These are phyloP conservation scores for Contarinia nasturtii DNA, from an alignment of 1,140 invertebrate genomes.

Conservation along the genomic window DNA sequence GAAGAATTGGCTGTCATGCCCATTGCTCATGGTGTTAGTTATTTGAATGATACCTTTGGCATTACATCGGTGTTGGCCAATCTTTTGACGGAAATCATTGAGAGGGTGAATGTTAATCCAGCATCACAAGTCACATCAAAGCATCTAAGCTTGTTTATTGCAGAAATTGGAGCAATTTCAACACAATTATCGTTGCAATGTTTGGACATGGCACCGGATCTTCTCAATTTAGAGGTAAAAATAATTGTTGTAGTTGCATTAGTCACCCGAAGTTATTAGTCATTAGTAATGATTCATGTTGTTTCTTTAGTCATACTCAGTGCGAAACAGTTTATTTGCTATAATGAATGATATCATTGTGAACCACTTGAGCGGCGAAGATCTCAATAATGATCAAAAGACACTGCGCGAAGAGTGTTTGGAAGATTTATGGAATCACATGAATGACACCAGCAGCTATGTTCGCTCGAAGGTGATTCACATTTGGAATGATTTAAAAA, in stretches of 20 bases:
- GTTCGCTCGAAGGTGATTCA: slow-evolving; percentile 63
- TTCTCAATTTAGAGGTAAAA: slow-evolving; percentile 16
- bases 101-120: slow-evolving; percentile 11
- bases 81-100: slow-evolving; percentile 16
- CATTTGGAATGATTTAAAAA: slow-evolving; percentile 51
- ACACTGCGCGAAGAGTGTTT: slow-evolving; percentile 48
- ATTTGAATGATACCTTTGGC: slow-evolving; percentile 16
- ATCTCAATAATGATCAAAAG: slow-evolving; percentile 42
- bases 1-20: slow-evolving; percentile 13
- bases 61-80: slow-evolving; percentile 15
- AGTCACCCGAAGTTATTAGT: neutral
- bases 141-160: slow-evolving; percentile 17
- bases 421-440: slow-evolving; percentile 52
- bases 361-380: slow-evolving; percentile 45
- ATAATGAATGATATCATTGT: slow-evolving; percentile 58
- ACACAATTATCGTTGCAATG: slow-evolving; percentile 18
- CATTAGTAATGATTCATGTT: neutral
- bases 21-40: slow-evolving; percentile 16
- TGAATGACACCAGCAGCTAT: slow-evolving; percentile 64
- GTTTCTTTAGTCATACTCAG: slow-evolving; percentile 41
- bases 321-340: slow-evolving; percentile 61
- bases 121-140: slow-evolving; percentile 13
- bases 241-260: neutral
- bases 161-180: slow-evolving; percentile 13
- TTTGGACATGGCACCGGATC: slow-evolving; percentile 15